Evolutionary conservation across 2,888 invertebrate species (phyloP).

Genomic region (Pardosa pseudoannulata): DNA sequence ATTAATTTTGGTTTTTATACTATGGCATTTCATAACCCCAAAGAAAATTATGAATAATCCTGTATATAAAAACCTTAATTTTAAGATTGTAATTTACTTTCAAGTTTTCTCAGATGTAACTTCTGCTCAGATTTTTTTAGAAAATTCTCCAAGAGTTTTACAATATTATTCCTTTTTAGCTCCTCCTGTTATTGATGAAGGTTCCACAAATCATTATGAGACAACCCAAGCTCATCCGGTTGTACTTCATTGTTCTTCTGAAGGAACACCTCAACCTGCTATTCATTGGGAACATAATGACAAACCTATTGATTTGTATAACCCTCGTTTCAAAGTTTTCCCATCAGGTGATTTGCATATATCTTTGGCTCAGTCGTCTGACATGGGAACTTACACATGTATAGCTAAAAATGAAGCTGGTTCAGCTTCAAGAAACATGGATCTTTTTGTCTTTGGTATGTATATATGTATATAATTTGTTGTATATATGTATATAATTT

Average conservation of each 20-base stretch:
- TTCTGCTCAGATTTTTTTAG: too few species aligned
- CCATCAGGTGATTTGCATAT: slow-evolving; percentile 58
- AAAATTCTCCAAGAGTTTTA: too few species aligned
- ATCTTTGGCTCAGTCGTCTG: slow-evolving; percentile 75
- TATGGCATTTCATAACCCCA: too few species aligned
- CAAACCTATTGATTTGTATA: slow-evolving; percentile 38
- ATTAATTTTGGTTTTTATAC: too few species aligned
- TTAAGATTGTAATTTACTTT: too few species aligned
- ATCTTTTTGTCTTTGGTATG: slow-evolving; percentile 73
- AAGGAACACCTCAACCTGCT: slow-evolving; percentile 75
- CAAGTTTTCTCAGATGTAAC: too few species aligned
- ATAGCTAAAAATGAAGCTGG: slow-evolving; percentile 81
- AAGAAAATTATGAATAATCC: too few species aligned
- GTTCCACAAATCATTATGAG: slow-evolving; percentile 36
- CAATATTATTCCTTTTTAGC: slow-evolving; percentile 38
- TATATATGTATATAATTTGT: too few species aligned
- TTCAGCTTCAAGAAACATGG: slow-evolving; percentile 76
- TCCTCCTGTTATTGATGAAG: slow-evolving; percentile 36
- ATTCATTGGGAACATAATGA: slow-evolving; percentile 67
- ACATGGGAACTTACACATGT: slow-evolving; percentile 80
- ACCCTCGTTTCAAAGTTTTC: slow-evolving; percentile 56
- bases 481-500: too few species aligned
- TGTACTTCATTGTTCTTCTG: slow-evolving; percentile 79
- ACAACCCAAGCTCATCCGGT: slow-evolving; percentile 77
- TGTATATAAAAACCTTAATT: too few species aligned